Evolutionary conservation across 92 coral and sea anemone genomes (phyloP).

Genomic region (Epizoanthus stellaris): DNA sequence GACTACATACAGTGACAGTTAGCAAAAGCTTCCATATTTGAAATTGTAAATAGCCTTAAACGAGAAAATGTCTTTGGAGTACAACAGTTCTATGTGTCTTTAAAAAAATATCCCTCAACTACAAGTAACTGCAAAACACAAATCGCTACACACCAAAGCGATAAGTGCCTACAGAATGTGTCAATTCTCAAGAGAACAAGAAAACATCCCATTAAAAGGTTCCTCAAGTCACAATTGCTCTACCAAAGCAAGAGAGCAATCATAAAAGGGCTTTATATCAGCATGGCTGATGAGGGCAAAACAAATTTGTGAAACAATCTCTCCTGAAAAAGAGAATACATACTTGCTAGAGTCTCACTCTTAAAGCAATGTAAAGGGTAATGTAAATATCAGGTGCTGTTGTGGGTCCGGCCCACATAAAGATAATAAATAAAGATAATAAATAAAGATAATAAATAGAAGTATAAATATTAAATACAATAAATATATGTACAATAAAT

Average conservation of each 20-base stretch:
- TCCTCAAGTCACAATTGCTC: neutral
- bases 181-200: neutral
- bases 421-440: too few species aligned
- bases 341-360: neutral
- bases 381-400: neutral
- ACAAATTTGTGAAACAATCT: neutral
- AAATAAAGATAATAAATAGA: too few species aligned
- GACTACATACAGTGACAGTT: neutral
- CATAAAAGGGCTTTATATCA: neutral
- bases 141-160: neutral
- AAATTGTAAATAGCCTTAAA: neutral
- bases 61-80: neutral
- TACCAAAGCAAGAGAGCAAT: constrained; percentile 1
- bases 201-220: neutral
- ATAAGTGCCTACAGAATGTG: neutral
- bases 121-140: too few species aligned
- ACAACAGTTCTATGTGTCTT: neutral
- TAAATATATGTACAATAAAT: too few species aligned
- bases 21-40: constrained; percentile 1
- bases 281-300: neutral
- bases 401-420: too few species aligned
- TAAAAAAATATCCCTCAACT: neutral
- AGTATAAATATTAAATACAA: too few species aligned
- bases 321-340: neutral
- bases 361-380: neutral